phyloP scores from a whole-genome alignment of 1,140 invertebrate genomes.

The Popillia japonica region DNA sequence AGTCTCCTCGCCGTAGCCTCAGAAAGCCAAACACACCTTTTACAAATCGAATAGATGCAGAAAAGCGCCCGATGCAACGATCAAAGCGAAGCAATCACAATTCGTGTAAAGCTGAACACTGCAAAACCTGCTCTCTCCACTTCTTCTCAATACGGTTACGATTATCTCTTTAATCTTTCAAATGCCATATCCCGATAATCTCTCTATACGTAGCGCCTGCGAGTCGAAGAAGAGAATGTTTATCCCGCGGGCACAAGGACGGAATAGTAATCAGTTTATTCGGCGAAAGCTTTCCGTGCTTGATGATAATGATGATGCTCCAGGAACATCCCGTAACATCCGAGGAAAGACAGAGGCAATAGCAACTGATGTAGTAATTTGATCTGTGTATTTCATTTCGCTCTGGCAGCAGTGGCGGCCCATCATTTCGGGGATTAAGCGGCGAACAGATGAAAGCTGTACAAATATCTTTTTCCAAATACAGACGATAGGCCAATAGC shows the following conservation, averaged over 20 bases:
- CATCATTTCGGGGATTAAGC: too few relatives aligned
- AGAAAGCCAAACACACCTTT: not conserved
- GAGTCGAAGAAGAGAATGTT: not conserved
- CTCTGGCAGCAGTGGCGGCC: not conserved
- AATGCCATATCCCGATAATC: not conserved
- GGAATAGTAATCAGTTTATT: conserved; percentile 26
- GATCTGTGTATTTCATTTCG: conserved; percentile 10
- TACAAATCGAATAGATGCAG: not conserved
- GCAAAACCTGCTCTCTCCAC: not conserved
- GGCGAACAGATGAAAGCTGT: too few relatives aligned
- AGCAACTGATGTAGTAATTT: not conserved
- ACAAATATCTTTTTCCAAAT: too few relatives aligned
- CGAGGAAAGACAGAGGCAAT: not conserved
- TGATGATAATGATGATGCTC: conserved; percentile 12
- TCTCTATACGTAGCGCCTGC: conserved; percentile 1
- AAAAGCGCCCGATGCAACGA: not conserved
- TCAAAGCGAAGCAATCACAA: conserved; percentile 5
- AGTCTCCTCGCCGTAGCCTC: not conserved
- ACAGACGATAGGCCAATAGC: too few relatives aligned
- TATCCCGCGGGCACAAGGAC: not conserved
- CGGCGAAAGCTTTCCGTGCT: not conserved
- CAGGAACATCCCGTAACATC: not conserved
- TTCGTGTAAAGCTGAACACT: not conserved
- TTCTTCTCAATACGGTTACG: conserved; percentile 8
- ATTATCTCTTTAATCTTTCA: conserved; percentile 31